phyloP scores from a whole-genome alignment of 2,888 invertebrate genomes.

The Drosophila seclusa region DNA sequence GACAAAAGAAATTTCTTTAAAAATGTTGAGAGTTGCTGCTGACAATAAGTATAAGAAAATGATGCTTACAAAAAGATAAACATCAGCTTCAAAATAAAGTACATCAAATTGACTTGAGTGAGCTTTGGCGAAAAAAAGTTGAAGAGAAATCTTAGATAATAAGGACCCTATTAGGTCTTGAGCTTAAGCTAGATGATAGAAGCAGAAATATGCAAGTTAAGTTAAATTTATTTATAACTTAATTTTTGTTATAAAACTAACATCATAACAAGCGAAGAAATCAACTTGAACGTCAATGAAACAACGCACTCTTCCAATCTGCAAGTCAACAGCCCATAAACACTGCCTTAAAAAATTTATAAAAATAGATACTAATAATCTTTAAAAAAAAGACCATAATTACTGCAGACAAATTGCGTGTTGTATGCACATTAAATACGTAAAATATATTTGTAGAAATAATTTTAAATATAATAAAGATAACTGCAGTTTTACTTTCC shows the following conservation, averaged over 20 bases:
- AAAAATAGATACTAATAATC: constrained; percentile 30
- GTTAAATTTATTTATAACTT: not conserved
- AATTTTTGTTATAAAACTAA: not conserved
- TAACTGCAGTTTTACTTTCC: constrained; percentile 73
- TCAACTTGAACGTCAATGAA: constrained; percentile 34
- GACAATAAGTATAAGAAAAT: not conserved
- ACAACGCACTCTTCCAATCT: constrained; percentile 39
- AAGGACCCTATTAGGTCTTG: not conserved
- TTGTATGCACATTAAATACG: constrained; percentile 46
- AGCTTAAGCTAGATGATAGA: not conserved
- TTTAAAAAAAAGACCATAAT: constrained; percentile 49
- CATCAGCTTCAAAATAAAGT: not conserved
- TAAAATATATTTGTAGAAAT: constrained; percentile 62
- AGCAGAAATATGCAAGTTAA: not conserved
- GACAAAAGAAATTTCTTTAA: not conserved
- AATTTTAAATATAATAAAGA: constrained; percentile 67
- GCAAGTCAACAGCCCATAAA: constrained; percentile 49
- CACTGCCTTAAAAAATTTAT: constrained; percentile 31
- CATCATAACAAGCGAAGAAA: constrained; percentile 22
- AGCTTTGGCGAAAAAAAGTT: not conserved
- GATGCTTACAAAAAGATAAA: not conserved
- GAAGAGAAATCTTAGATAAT: not conserved
- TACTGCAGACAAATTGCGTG: constrained; percentile 66
- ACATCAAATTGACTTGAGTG: not conserved
- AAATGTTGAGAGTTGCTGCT: not conserved